Conservation (phyloP, 1,140 invertebrate species). For the Platyura marginata region DNA sequence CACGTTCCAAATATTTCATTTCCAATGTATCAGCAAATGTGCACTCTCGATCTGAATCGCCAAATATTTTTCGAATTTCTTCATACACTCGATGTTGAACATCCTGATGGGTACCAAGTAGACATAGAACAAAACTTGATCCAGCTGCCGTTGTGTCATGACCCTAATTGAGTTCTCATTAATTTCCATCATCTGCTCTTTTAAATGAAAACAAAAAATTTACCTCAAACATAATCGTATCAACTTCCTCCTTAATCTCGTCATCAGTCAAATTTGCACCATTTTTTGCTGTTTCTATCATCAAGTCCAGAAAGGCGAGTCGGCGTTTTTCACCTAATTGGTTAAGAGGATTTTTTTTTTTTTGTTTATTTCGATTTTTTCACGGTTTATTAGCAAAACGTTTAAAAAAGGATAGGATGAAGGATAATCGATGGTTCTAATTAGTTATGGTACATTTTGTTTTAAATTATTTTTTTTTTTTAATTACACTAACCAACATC, state of each 20-base stretch:
- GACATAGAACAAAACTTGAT: slow-evolving; percentile 57
- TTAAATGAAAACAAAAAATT: too few relatives aligned
- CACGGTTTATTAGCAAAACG: too few relatives aligned
- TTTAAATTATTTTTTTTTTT: too few relatives aligned
- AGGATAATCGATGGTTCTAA: too few relatives aligned
- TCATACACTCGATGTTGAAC: slow-evolving; percentile 54
- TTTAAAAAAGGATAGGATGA: too few relatives aligned
- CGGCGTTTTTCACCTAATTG: slow-evolving; percentile 49
- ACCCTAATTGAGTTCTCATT: too few relatives aligned
- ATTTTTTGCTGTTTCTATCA: slow-evolving; percentile 49
- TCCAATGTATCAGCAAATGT: slow-evolving; percentile 62
- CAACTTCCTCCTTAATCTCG: slow-evolving; percentile 72
- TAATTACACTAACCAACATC: slow-evolving; percentile 39
- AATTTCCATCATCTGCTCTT: too few relatives aligned
- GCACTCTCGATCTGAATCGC: slow-evolving; percentile 46
- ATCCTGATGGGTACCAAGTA: slow-evolving; percentile 55
- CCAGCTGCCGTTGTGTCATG: slow-evolving; percentile 27
- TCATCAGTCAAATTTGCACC: slow-evolving; percentile 39
- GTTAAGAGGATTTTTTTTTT: slow-evolving; percentile 1
- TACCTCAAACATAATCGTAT: slow-evolving; percentile 37
- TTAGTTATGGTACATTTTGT: too few relatives aligned
- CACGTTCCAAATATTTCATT: slow-evolving; percentile 68
- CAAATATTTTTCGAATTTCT: slow-evolving; percentile 61
- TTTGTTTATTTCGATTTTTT: too few relatives aligned
- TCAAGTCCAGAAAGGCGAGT: slow-evolving; percentile 68